Evolutionary conservation across 2,797 vertebrate species (phyloP).

Genomic region (Lagodon rhomboides): DNA sequence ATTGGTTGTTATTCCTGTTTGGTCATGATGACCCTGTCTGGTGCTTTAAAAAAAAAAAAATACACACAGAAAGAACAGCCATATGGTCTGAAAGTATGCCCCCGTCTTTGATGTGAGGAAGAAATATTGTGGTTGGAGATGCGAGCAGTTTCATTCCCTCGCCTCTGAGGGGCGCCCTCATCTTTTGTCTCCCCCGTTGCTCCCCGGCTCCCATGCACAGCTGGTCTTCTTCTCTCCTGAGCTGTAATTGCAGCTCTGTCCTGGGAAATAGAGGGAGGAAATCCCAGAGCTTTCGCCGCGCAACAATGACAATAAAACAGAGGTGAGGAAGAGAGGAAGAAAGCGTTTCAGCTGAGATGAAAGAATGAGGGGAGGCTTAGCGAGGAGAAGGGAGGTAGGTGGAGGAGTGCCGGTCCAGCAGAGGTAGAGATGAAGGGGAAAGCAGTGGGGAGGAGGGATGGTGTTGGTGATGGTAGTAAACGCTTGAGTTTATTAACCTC

Average conservation of each 20-base stretch:
- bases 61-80: slow-evolving; percentile 8
- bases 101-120: slow-evolving; percentile 46
- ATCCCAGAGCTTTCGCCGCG: slow-evolving; percentile 87
- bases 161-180: slow-evolving; percentile 76
- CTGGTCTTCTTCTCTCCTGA: slow-evolving; percentile 82
- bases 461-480: slow-evolving; percentile 87
- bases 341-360: slow-evolving; percentile 81
- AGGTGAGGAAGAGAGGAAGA: slow-evolving; percentile 82
- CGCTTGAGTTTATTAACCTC: slow-evolving; percentile 93
- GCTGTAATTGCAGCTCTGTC: slow-evolving; percentile 89
- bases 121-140: slow-evolving; percentile 10
- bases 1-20: slow-evolving; percentile 56
- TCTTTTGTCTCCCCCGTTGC: slow-evolving; percentile 57
- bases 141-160: slow-evolving; percentile 37
- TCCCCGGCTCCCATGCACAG: slow-evolving; percentile 60
- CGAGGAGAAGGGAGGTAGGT: slow-evolving; percentile 53
- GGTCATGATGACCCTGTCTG: slow-evolving; percentile 64
- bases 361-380: slow-evolving; percentile 73
- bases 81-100: slow-evolving; percentile 35
- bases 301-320: slow-evolving; percentile 87
- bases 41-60: slow-evolving; percentile 13
- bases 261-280: slow-evolving; percentile 89
- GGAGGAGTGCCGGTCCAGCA: slow-evolving; percentile 52
- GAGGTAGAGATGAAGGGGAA: slow-evolving; percentile 70
- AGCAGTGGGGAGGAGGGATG: slow-evolving; percentile 53